Conservation (phyloP, 2,888 invertebrate species). For the Napeogenes sylphis region DNA sequence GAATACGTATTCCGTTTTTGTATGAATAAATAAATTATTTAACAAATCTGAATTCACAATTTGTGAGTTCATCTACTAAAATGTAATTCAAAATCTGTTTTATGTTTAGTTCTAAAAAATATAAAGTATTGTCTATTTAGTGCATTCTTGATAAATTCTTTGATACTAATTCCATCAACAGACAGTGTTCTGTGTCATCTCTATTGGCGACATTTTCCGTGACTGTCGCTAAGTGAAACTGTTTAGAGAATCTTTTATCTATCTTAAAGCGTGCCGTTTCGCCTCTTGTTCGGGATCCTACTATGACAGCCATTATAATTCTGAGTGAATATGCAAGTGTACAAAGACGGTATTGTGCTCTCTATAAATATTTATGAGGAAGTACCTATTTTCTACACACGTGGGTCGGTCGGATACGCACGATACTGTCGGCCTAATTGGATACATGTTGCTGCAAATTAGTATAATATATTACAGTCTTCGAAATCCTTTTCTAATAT, state of each 20-base stretch:
- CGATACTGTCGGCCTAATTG: conserved; percentile 69
- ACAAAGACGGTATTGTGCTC: conserved; percentile 71
- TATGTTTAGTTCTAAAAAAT: too few species aligned
- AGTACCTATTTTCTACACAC: conserved; percentile 71
- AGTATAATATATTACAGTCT: conserved; percentile 50
- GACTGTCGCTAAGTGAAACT: conserved; percentile 70
- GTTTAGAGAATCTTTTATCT: conserved; percentile 67
- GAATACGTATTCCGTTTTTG: too few species aligned
- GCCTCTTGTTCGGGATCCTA: conserved; percentile 71
- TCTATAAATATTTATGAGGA: conserved; percentile 75
- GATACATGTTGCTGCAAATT: conserved; percentile 66
- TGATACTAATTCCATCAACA: conserved; percentile 49
- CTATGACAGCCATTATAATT: conserved; percentile 76
- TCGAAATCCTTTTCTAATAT: conserved; percentile 19
- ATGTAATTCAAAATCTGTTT: too few species aligned
- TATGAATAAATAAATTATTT: too few species aligned
- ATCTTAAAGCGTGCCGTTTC: conserved; percentile 69
- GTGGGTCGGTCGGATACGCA: conserved; percentile 72
- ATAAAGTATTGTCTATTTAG: conserved; percentile 20
- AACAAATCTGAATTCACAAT: too few species aligned
- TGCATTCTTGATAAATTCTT: conserved; percentile 36
- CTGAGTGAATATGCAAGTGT: conserved; percentile 69
- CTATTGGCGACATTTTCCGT: conserved; percentile 58
- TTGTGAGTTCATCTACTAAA: too few species aligned
- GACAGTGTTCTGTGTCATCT: conserved; percentile 61